Conservation (phyloP, 2,113 vertebrate species). For the Carassius carassius region DNA sequence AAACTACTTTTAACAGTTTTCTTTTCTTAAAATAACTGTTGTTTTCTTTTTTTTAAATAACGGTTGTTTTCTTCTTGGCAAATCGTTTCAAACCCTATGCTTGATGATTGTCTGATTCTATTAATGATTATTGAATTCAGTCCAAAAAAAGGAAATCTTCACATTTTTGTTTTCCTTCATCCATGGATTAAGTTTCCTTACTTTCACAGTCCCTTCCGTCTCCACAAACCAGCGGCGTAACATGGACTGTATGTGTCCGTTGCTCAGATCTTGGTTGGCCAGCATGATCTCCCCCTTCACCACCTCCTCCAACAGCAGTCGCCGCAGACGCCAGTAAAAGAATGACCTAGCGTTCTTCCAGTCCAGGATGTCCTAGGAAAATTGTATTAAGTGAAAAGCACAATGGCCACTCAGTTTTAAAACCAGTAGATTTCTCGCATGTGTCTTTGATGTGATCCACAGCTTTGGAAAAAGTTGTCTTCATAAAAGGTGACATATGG, state of each 20-base stretch:
- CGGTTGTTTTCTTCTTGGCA: no score
- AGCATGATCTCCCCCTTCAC: constrained; percentile 85
- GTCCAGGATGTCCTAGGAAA: constrained; percentile 87
- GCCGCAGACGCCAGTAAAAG: constrained; percentile 94
- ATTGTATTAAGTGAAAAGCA: neutral
- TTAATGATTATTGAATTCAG: neutral
- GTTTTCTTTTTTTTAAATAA: no score
- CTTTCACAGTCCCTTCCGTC: constrained; percentile 90
- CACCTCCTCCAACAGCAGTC: constrained; percentile 88
- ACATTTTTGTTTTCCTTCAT: neutral
- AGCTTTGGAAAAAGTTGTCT: neutral
- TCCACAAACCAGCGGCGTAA: constrained; percentile 98
- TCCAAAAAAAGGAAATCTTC: neutral
- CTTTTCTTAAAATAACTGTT: no score
- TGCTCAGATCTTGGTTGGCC: constrained; percentile 85
- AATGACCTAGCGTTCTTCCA: constrained; percentile 87
- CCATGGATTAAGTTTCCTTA: constrained; percentile 53
- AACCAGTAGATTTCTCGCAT: no score
- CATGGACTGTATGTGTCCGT: constrained; percentile 93
- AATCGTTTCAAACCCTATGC: neutral
- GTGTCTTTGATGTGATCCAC: neutral
- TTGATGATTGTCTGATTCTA: neutral
- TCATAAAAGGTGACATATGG: neutral
- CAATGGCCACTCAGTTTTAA: neutral
- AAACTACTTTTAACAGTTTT: no score